These are phyloP conservation scores for Lycia hirtaria DNA, from an alignment of 2,888 invertebrate genomes.

Conservation along the genomic window DNA sequence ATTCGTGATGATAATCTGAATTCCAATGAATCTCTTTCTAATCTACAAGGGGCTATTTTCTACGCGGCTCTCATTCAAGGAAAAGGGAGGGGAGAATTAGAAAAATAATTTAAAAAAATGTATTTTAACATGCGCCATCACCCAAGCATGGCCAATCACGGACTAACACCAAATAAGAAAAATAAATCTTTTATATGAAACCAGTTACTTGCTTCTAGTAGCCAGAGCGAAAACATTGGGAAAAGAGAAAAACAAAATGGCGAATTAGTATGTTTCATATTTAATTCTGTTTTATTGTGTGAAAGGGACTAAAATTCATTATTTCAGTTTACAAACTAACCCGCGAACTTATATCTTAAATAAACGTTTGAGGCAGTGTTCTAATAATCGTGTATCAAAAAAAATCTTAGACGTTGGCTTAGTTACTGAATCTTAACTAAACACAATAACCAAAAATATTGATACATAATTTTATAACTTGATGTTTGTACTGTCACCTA, in stretches of 20 bases:
- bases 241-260: slow-evolving; percentile 56
- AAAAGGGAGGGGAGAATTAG: slow-evolving; percentile 48
- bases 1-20: slow-evolving; percentile 34
- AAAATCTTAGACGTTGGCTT: too few species aligned
- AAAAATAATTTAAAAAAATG: slow-evolving; percentile 40
- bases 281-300: slow-evolving; percentile 41
- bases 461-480: too few species aligned
- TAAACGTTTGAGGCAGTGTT: slow-evolving; percentile 28
- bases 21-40: slow-evolving; percentile 81
- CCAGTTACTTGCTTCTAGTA: slow-evolving; percentile 85
- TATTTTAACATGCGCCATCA: slow-evolving; percentile 37
- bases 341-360: not conserved
- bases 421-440: too few species aligned
- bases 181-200: slow-evolving; percentile 51
- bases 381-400: too few species aligned
- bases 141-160: slow-evolving; percentile 49
- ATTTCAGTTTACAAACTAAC: not conserved
- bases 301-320: slow-evolving; percentile 16
- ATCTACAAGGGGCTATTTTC: slow-evolving; percentile 72
- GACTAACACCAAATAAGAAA: slow-evolving; percentile 71
- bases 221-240: slow-evolving; percentile 81
- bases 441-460: too few species aligned
- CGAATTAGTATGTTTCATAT: slow-evolving; percentile 59
- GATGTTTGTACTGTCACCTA: too few species aligned
- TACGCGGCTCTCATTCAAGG: slow-evolving; percentile 76